These are phyloP conservation scores for Gallinago paraguaiae DNA, from an alignment of 2,113 vertebrate genomes.

Conservation along the genomic window DNA sequence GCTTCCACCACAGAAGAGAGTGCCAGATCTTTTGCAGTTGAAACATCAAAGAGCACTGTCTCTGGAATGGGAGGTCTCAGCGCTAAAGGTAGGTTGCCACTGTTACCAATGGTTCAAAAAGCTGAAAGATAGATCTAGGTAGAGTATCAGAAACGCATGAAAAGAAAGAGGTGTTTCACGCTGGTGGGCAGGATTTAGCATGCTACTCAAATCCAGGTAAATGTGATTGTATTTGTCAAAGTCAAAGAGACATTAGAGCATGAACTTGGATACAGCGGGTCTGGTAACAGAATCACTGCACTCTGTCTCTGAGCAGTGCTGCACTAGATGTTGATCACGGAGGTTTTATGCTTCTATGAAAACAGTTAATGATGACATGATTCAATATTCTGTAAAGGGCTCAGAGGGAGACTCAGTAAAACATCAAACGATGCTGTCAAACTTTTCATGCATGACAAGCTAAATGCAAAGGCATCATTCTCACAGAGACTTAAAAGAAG, in stretches of 20 bases:
- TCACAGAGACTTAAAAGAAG: not conserved
- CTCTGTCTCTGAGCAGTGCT: not conserved
- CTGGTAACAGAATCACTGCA: not conserved
- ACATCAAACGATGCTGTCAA: constrained; percentile 15
- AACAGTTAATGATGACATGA: not conserved
- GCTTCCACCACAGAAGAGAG: not conserved
- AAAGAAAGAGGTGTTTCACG: not conserved
- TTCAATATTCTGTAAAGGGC: not conserved
- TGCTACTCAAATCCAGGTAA: not conserved
- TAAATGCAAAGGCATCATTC: not conserved
- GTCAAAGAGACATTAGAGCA: not conserved
- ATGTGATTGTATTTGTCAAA: not conserved
- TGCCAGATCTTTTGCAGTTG: not conserved
- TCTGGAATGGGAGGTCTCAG: not conserved
- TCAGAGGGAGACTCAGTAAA: not conserved
- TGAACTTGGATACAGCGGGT: not conserved
- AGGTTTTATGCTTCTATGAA: not conserved
- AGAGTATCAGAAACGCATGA: not conserved
- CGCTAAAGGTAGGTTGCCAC: not conserved
- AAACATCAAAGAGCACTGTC: not conserved
- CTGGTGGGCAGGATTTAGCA: not conserved
- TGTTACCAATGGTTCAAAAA: not conserved
- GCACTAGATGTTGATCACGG: not conserved
- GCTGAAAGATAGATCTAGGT: not conserved
- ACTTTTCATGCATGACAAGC: not conserved